A percentile compares a stretch with the other conserved stretches of the same genome.
Evolutionary conservation across 2,797 vertebrate genomes (phyloP).

Genomic region (Mastacembelus armatus): DNA sequence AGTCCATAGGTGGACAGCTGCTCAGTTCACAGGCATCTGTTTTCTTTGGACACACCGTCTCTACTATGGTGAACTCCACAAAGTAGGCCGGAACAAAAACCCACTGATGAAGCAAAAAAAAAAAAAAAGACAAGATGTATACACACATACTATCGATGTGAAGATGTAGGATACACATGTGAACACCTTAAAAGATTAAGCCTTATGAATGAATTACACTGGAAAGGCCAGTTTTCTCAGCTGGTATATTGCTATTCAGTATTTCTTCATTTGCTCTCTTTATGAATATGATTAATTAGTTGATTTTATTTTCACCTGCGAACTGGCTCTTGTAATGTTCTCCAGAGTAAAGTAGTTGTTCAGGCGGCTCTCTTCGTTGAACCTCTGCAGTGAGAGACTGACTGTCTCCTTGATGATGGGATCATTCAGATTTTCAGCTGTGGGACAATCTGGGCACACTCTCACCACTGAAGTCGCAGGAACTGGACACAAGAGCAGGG

Average conservation of each 20-base stretch:
- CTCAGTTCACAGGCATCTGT: conserved; percentile 37
- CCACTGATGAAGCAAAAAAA: conserved; percentile 70
- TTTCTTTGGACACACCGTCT: conserved; percentile 73
- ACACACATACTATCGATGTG: neutral
- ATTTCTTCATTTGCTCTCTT: neutral
- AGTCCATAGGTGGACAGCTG: conserved; percentile 67
- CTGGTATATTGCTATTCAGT: too few species aligned
- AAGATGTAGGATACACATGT: too few species aligned
- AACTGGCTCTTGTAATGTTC: conserved; percentile 74
- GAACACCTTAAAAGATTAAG: too few species aligned
- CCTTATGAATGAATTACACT: too few species aligned
- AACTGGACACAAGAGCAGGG: conserved; percentile 55
- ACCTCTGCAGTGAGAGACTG: conserved; percentile 74
- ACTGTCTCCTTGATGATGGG: conserved; percentile 69
- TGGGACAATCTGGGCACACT: conserved; percentile 76
- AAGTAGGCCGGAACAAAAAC: conserved; percentile 68
- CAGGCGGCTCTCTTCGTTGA: conserved; percentile 70
- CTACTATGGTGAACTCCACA: conserved; percentile 80
- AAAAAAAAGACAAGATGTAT: conserved; percentile 11
- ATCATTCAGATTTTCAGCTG: conserved; percentile 57
- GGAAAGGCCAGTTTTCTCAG: too few species aligned
- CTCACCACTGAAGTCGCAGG: conserved; percentile 55
- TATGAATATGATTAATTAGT: too few species aligned
- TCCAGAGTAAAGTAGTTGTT: conserved; percentile 70
- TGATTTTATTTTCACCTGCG: conserved; percentile 63